These are phyloP conservation scores for Palythoa heliodiscus DNA, from an alignment of 92 coral and sea anemone species.

Conservation along the genomic window DNA sequence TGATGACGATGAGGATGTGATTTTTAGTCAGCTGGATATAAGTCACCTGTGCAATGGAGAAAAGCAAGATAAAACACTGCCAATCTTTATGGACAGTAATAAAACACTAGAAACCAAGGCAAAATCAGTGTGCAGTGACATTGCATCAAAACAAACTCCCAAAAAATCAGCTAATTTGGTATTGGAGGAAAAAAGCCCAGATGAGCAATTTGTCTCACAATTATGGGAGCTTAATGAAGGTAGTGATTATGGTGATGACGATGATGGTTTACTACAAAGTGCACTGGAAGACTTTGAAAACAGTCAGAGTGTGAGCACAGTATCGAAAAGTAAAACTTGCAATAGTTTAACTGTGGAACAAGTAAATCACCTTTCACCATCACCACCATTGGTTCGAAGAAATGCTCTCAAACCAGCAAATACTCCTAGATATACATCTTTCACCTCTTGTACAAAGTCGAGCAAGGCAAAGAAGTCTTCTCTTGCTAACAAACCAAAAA, in stretches of 20 bases:
- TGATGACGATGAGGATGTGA: slow-evolving; percentile 28
- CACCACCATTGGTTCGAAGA: slow-evolving; percentile 18
- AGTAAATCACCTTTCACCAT: neutral
- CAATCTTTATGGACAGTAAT: neutral
- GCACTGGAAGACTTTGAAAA: slow-evolving; percentile 74
- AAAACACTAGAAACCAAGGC: neutral
- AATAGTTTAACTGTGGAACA: neutral
- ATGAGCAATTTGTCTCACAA: slow-evolving; percentile 25
- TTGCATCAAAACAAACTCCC: neutral
- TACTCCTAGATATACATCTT: neutral
- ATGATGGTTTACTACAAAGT: slow-evolving; percentile 59
- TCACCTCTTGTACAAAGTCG: neutral
- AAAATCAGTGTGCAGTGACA: neutral
- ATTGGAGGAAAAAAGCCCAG: slow-evolving; percentile 1
- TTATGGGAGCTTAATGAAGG: slow-evolving; percentile 75
- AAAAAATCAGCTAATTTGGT: neutral
- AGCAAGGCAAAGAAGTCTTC: neutral
- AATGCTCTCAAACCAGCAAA: neutral
- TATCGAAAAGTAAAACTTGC: neutral
- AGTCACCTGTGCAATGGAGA: slow-evolving; percentile 1
- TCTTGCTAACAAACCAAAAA: neutral
- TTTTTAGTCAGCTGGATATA: slow-evolving; percentile 34
- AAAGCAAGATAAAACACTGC: neutral
- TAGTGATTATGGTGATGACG: slow-evolving; percentile 47
- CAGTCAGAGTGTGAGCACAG: slow-evolving; percentile 24